Base-by-base conservation (phyloP, 2,113 vertebrate species). In the Austrofundulus limnaeus region DNA sequence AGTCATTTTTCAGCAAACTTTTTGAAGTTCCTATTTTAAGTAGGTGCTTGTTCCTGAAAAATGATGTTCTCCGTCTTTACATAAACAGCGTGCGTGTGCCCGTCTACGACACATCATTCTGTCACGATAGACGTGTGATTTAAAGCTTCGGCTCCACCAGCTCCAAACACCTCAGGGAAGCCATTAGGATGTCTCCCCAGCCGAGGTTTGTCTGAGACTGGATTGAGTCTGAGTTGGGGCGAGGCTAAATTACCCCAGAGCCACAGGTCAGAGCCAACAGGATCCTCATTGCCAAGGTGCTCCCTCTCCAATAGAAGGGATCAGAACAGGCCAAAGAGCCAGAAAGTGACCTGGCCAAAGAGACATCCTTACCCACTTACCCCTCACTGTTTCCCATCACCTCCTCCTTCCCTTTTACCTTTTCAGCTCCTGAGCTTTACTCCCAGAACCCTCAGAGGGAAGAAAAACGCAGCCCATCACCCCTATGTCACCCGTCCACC, bases 201-300 rank as follows among this genome's bases (percentile, higher is more conserved):
- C 50, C 11, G 21, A n/a, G 17, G 46, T 5, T 45, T 80, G 77
- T 67, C 77, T 76, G 59, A 62, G 71, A 81, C 64, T 70, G 81
- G 72, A 47, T 73, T 71, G 68, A 77, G 71, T 46, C 59, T 73
- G 66, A 67, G 60, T 61, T 57, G 69, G 69, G 51, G 53, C 70
- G 52, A 50, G 77, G 72, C 82, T 88, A 88, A 88, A 88, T 87
- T 87, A 87, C 81, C 82, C 78, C 58, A 64, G 86, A 88, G 85
- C 85, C 72, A 82, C 87, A 88, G 89, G 87, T 89, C 85, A 87
- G 77, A 72, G 61, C 25, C 73, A 76, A 75, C 80, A 49, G 77
- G 82, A 62, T 73, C 81, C 70, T 51, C 15, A 38, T 13, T 56
- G 78, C 77, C 85, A 69, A 51, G 82, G 85, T 87, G 87, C 53